Percentiles rank a stretch among this genome's conserved stretches.
These are phyloP conservation scores for Colletes collaris DNA, from an alignment of 2,888 invertebrate species.

Conservation along the genomic window DNA sequence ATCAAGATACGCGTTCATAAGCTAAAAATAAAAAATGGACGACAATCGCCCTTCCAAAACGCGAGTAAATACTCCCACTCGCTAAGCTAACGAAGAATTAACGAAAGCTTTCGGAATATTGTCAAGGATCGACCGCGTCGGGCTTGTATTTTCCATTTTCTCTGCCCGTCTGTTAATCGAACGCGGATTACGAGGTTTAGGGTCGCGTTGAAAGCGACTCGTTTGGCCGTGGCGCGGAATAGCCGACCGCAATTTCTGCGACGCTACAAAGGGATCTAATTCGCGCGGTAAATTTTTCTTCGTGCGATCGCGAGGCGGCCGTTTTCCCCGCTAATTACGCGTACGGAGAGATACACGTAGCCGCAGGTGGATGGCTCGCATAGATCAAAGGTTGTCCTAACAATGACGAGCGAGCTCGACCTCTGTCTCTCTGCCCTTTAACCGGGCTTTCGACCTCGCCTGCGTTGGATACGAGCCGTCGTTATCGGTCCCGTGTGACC, in stretches of 20 bases:
- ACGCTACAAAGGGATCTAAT: conserved; percentile 25
- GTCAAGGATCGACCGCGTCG: too few relatives aligned
- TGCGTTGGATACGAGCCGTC: conserved; percentile 11
- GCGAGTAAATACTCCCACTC: too few relatives aligned
- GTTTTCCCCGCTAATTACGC: conserved; percentile 55
- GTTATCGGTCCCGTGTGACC: conserved; percentile 48
- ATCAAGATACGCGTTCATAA: too few relatives aligned
- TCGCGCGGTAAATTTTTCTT: conserved; percentile 43
- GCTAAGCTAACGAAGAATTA: too few relatives aligned
- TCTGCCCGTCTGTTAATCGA: neutral
- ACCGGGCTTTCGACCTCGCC: conserved; percentile 55
- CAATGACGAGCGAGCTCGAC: conserved; percentile 56
- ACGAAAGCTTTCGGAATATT: too few relatives aligned
- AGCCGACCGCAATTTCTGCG: conserved; percentile 10
- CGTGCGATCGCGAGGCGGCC: conserved; percentile 18
- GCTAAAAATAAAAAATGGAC: too few relatives aligned
- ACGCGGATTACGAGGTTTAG: neutral
- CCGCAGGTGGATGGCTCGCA: conserved; percentile 50
- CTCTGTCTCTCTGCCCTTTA: conserved; percentile 57
- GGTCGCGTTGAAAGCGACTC: neutral
- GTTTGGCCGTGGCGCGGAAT: too few relatives aligned
- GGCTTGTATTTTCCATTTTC: too few relatives aligned
- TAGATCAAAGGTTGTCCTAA: conserved; percentile 65
- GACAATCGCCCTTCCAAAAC: too few relatives aligned
- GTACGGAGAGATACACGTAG: conserved; percentile 31